Percentiles rank a stretch among this genome's conserved stretches.
These are phyloP conservation scores for Coccyzus lansbergi DNA, from an alignment of 2,797 vertebrate genomes.

Conservation along the genomic window DNA sequence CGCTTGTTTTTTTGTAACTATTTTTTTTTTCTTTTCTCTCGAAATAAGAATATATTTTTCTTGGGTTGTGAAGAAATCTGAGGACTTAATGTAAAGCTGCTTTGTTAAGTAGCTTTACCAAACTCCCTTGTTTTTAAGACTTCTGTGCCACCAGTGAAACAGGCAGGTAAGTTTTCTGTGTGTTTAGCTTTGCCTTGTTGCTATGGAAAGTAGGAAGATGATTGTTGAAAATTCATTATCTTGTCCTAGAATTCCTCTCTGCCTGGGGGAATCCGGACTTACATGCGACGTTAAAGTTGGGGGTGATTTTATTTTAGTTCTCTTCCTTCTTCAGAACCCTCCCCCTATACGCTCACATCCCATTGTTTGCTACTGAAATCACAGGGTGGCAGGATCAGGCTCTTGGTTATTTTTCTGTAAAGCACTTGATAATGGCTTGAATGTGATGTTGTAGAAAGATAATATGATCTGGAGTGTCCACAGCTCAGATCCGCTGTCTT, in stretches of 20 bases:
- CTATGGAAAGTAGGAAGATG: background rate
- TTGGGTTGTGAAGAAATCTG: background rate
- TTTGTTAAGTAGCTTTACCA: background rate
- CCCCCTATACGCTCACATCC: background rate
- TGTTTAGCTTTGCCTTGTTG: constrained; percentile 10
- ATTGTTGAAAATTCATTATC: constrained; percentile 1
- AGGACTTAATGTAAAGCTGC: constrained; percentile 18
- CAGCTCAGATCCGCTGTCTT: constrained; percentile 12
- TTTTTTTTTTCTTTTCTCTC: background rate
- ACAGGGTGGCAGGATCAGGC: background rate
- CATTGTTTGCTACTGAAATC: constrained; percentile 12
- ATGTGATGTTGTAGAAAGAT: constrained; percentile 48
- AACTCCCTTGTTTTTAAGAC: background rate
- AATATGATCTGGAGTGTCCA: constrained; percentile 34
- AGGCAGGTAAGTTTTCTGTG: constrained; percentile 25
- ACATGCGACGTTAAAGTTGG: accelerated
- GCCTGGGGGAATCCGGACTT: background rate
- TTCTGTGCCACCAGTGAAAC: background rate
- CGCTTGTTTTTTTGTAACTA: background rate
- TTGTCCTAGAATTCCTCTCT: constrained; percentile 40
- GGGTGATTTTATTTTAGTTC: background rate
- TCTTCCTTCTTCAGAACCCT: background rate
- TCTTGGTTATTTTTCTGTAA: constrained; percentile 26
- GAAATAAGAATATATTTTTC: constrained; percentile 1
- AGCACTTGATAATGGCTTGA: constrained; percentile 17